A percentile compares a stretch with the other conserved stretches of the same genome.
Conservation (phyloP, 2,888 invertebrate species). For the Ashinkailepas kermadecensis region DNA sequence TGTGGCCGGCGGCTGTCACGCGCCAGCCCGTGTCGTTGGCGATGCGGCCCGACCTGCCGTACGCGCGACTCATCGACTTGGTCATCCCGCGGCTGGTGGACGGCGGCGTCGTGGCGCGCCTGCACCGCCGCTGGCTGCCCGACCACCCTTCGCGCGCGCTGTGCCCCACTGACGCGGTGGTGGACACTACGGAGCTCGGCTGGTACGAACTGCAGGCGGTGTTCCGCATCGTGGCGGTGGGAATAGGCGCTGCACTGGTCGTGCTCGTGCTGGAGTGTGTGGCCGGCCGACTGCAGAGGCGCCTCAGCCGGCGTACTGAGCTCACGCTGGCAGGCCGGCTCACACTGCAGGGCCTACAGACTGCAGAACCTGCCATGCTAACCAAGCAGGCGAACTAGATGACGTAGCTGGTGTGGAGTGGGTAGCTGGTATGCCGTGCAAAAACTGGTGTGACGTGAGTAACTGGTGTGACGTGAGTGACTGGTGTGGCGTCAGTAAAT, state of each 20-base stretch:
- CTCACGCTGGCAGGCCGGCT: too few species aligned
- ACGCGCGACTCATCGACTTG: not conserved
- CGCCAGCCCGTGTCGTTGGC: not conserved
- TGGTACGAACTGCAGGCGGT: not conserved
- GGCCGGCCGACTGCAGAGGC: not conserved
- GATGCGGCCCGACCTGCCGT: not conserved
- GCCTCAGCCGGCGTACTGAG: too few species aligned
- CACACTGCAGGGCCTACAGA: too few species aligned
- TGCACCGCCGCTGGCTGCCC: not conserved
- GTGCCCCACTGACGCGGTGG: not conserved
- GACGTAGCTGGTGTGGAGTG: too few species aligned
- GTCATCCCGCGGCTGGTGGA: not conserved
- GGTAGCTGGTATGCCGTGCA: too few species aligned
- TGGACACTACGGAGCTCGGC: not conserved
- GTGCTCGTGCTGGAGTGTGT: not conserved
- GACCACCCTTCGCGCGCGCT: not conserved
- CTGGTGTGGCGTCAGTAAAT: too few species aligned
- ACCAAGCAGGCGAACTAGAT: too few species aligned
- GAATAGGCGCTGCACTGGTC: not conserved
- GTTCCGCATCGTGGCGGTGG: not conserved
- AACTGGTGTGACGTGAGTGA: too few species aligned
- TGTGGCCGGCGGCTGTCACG: not conserved
- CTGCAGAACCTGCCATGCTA: too few species aligned
- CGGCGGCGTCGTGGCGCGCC: not conserved
- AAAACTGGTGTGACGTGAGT: too few species aligned